Evolutionary conservation across 2,888 invertebrate species (phyloP), one percentile per base, ranked within the genome.

Genomic region (Cetonia aurata): DNA sequence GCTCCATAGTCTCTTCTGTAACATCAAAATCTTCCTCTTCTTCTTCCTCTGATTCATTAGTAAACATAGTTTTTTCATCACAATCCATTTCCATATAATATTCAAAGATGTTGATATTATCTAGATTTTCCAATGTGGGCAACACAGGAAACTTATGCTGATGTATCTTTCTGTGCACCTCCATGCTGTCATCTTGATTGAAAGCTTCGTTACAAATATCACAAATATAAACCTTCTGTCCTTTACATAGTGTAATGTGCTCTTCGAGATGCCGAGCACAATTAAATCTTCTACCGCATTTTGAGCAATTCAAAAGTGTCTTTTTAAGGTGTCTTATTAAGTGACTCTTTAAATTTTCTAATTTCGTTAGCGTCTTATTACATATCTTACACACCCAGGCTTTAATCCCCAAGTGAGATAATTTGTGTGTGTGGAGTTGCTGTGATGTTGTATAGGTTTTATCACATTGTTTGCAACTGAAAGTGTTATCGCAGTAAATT

Each of bases 181-280:
- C 82, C 3, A 85, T 77, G 73, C 83, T 84, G 74, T 85, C 85
- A 56, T 81, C 82, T 6, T 84, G 78, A 65, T 81, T 82, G 72
- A 85, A 86, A 25, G 83, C 83, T 76, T 85, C 85, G 73, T 84
- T 83, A 74, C 86, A 86, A 59, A 86, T 81, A 74, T 86, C 83
- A 75, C 86, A 86, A 52, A 84, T 81, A 73, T 84, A 83, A 3
- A 85, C 83, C 71, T 81, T 81, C 71, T 85, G 85, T 1, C 86
- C 86, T 77, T 83, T 84, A 74, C 85, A 85, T 52, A 82, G 78
- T 31, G 80, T 80, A 9, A 78, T 72, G 72, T 86, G 85, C 70
- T 81, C 82, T 37, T 80, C 78, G 68, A 85, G 77, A 76, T 85
- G 83, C 73, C 85, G 85, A 0, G 81, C 75, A 48, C 84, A 75